These are phyloP conservation scores for Psix sp. DNA, from an alignment of 1,140 invertebrate genomes.

Conservation along the genomic window DNA sequence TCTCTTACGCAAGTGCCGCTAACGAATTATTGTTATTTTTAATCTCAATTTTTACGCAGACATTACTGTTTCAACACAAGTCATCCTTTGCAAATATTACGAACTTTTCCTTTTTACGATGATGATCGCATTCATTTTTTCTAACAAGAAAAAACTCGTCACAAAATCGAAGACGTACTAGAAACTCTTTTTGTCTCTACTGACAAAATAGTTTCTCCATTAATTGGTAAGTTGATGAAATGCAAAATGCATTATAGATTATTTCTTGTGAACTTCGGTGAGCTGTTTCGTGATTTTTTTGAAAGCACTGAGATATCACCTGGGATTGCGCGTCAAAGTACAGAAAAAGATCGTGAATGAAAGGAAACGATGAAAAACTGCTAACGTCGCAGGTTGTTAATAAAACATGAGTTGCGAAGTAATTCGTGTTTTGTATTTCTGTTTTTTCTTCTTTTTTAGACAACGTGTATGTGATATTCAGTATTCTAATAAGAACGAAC, in stretches of 20 bases:
- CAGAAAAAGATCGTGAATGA: slow-evolving; percentile 54
- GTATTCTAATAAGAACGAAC: no score
- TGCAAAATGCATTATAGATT: slow-evolving; percentile 22
- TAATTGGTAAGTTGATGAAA: slow-evolving; percentile 21
- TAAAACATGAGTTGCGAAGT: slow-evolving; percentile 53
- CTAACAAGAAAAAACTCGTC: no score
- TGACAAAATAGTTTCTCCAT: slow-evolving; percentile 5
- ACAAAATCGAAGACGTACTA: background rate
- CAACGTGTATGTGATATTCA: no score
- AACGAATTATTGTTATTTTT: no score
- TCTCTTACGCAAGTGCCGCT: background rate
- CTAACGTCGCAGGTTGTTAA: slow-evolving; percentile 39
- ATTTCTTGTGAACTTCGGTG: no score
- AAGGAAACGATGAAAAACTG: slow-evolving; percentile 51
- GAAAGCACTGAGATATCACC: slow-evolving; percentile 14
- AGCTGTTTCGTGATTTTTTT: slow-evolving; percentile 60
- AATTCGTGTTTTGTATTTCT: no score
- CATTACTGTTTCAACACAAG: no score
- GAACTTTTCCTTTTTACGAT: no score
- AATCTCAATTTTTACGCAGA: no score
- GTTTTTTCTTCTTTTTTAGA: background rate
- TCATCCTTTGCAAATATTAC: no score
- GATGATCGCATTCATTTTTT: no score
- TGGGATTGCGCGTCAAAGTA: slow-evolving; percentile 60
- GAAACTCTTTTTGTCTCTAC: slow-evolving; percentile 8